phyloP scores from a whole-genome alignment of 1,140 invertebrate genomes.

The Gerris buenoi region DNA sequence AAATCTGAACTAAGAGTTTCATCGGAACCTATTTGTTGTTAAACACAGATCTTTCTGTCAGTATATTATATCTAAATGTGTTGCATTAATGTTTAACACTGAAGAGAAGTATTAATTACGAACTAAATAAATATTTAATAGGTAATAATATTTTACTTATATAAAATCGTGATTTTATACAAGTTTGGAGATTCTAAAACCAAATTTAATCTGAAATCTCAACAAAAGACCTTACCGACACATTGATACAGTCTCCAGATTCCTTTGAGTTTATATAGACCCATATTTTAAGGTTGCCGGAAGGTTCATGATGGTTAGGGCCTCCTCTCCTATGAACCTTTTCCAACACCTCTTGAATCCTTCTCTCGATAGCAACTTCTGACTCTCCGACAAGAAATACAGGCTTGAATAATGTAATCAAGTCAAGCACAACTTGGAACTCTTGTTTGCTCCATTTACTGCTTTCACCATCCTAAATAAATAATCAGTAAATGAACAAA shows the following conservation, averaged over 20 bases:
- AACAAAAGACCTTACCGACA: conserved; percentile 48
- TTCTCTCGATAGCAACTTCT: conserved; percentile 47
- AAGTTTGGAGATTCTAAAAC: no score
- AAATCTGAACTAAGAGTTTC: no score
- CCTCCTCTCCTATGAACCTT: conserved; percentile 40
- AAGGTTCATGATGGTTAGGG: conserved; percentile 41
- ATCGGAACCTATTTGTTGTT: no score
- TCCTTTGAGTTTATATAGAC: conserved; percentile 43
- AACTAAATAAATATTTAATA: no score
- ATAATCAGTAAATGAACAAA: no score
- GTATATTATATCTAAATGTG: no score
- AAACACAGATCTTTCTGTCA: no score
- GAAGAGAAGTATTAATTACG: no score
- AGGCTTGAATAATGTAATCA: conserved; percentile 43
- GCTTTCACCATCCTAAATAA: neutral
- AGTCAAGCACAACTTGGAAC: conserved; percentile 48
- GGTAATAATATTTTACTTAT: no score
- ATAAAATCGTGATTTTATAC: no score
- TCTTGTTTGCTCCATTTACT: conserved; percentile 41
- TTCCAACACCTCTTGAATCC: conserved; percentile 51
- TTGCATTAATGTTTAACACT: no score
- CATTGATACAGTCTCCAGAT: conserved; percentile 40
- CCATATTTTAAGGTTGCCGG: conserved; percentile 68
- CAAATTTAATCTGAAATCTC: no score
- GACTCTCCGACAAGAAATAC: conserved; percentile 42